These are phyloP conservation scores for Tenthredo notha DNA, from an alignment of 2,888 invertebrate genomes.

Conservation along the genomic window DNA sequence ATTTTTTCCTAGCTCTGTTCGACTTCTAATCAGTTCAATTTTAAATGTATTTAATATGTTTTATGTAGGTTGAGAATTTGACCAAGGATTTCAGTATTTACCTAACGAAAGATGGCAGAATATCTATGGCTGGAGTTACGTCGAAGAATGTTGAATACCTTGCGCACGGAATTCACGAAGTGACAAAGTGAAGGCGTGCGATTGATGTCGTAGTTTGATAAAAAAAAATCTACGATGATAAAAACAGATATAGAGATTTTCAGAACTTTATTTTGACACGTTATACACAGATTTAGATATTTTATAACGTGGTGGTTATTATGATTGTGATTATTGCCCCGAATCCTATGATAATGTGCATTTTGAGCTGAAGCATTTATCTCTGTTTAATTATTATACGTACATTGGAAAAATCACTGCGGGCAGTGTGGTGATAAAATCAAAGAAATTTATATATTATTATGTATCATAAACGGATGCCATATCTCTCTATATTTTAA, in stretches of 20 bases:
- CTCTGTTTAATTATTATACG: background rate
- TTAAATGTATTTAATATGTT: constrained; percentile 17
- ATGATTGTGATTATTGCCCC: background rate
- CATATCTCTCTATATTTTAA: constrained; percentile 16
- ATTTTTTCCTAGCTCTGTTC: background rate
- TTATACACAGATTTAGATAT: background rate
- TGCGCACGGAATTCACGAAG: constrained; percentile 95
- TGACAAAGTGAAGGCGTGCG: constrained; percentile 85
- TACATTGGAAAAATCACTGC: constrained; percentile 21
- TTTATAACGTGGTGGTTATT: background rate
- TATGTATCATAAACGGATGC: background rate
- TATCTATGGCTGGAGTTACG: constrained; percentile 98
- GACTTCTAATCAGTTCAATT: background rate
- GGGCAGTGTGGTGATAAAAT: constrained; percentile 30
- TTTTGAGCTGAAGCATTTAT: constrained; percentile 37
- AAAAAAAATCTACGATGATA: background rate
- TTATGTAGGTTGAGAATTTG: constrained; percentile 88
- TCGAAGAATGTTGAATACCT: constrained; percentile 97
- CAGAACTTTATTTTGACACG: background rate
- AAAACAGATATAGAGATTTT: constrained; percentile 19
- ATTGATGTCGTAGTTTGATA: background rate
- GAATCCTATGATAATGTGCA: constrained; percentile 10
- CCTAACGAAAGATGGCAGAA: constrained; percentile 97
- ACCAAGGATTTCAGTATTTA: constrained; percentile 96
- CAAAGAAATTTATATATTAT: constrained; percentile 14